phyloP scores from a whole-genome alignment of 2,113 vertebrate species.

The Ptilonorhynchus violaceus region DNA sequence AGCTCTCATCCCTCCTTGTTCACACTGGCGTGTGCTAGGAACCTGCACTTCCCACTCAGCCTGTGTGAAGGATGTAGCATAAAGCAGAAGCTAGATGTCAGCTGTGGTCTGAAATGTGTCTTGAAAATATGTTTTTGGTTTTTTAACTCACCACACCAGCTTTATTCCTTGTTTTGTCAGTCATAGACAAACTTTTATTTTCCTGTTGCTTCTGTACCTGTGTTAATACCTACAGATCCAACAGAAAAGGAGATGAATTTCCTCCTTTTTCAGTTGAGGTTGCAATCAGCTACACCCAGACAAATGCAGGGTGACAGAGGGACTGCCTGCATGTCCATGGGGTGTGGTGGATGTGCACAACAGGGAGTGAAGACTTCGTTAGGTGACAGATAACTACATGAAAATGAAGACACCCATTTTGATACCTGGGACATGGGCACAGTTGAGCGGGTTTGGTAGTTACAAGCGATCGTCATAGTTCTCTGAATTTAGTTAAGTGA shows the following conservation, averaged over 20 bases:
- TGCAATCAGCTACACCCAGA: neutral
- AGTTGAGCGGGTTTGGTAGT: neutral
- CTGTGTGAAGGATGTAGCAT: neutral
- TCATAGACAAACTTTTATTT: neutral
- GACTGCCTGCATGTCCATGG: neutral
- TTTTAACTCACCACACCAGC: neutral
- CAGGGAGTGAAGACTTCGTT: neutral
- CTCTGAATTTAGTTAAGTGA: neutral
- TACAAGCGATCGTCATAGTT: neutral
- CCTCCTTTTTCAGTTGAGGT: neutral
- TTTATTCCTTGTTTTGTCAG: neutral
- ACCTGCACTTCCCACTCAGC: neutral
- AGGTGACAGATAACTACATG: neutral
- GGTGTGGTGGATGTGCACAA: neutral
- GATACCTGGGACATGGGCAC: fast-evolving
- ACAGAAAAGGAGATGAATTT: neutral
- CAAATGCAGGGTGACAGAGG: neutral
- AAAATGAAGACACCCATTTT: neutral
- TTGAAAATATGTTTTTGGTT: neutral
- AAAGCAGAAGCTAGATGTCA: neutral
- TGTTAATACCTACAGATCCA: neutral
- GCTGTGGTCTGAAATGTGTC: neutral
- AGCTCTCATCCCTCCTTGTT: neutral
- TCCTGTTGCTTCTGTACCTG: neutral
- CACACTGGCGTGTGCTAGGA: neutral